Evolutionary conservation across 2,888 invertebrate genomes (phyloP).

Genomic region (Lasioglossum vierecki): DNA sequence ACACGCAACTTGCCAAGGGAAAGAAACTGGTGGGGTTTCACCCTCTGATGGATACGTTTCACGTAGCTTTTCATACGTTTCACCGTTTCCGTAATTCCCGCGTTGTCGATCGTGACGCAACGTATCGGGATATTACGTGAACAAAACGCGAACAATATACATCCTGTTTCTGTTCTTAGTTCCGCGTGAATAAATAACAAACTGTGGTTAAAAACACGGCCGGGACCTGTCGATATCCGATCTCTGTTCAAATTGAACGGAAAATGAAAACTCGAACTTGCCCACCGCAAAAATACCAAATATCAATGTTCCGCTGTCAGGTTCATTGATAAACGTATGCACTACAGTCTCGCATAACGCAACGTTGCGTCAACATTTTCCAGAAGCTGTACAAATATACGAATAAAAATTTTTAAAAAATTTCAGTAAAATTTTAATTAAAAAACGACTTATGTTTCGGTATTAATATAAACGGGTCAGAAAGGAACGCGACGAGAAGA

Average conservation of each 20-base stretch:
- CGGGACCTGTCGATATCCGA: neutral
- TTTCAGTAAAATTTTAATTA: no score
- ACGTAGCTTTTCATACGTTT: slow-evolving; percentile 20
- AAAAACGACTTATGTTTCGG: no score
- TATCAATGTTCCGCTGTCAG: neutral
- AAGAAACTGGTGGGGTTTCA: neutral
- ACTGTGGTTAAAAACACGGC: slow-evolving; percentile 17
- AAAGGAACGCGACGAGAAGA: neutral
- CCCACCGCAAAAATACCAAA: neutral
- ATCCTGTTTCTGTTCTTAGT: slow-evolving; percentile 21
- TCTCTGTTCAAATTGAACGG: neutral
- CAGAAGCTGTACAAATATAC: neutral
- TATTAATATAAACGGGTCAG: neutral
- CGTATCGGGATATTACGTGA: neutral
- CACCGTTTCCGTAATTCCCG: slow-evolving; percentile 27
- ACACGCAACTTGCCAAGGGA: slow-evolving; percentile 6
- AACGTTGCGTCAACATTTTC: neutral
- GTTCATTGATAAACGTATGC: neutral
- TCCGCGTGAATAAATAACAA: slow-evolving; percentile 29
- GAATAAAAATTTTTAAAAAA: no score
- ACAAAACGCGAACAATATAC: slow-evolving; percentile 23
- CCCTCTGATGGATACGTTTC: slow-evolving; percentile 19
- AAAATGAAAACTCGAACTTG: neutral
- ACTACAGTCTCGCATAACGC: neutral
- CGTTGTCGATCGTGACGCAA: neutral